These are phyloP conservation scores for Mormyrus iriodes DNA, from an alignment of 2,113 vertebrate genomes.

Conservation along the genomic window DNA sequence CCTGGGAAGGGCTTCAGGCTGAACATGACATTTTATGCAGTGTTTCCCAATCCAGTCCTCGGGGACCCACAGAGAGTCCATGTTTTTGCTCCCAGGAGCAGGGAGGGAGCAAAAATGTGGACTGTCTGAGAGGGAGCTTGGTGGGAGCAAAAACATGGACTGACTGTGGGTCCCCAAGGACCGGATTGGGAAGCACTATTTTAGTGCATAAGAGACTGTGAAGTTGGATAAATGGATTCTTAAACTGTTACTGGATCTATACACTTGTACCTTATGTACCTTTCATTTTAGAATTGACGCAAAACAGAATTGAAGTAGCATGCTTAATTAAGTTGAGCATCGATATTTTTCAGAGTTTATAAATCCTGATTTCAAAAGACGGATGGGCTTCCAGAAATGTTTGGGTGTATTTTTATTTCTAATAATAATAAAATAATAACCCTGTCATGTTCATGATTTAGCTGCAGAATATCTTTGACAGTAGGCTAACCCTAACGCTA, in stretches of 20 bases:
- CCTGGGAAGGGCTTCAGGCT: background rate
- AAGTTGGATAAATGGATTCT: background rate
- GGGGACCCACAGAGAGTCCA: background rate
- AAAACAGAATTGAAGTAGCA: background rate
- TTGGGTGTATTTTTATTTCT: conserved; percentile 3
- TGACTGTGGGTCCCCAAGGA: background rate
- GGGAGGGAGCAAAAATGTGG: background rate
- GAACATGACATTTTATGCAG: background rate
- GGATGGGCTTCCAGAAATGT: background rate
- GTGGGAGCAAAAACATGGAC: background rate
- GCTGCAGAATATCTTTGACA: conserved; percentile 5
- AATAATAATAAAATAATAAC: conserved; percentile 4
- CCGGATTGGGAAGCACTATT: background rate
- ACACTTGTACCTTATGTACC: background rate
- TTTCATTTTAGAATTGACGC: background rate
- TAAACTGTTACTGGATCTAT: background rate
- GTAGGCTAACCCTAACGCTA: background rate
- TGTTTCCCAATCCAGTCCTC: background rate
- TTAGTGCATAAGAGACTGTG: background rate
- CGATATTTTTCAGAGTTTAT: background rate
- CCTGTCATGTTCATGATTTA: background rate
- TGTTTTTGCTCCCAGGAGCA: background rate
- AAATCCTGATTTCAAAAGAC: background rate
- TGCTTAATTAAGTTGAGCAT: background rate
- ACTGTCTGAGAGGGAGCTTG: background rate